Percentiles rank a stretch among this genome's conserved stretches.
These are phyloP conservation scores for Pissodes strobi DNA, from an alignment of 1,140 invertebrate species.

Conservation along the genomic window DNA sequence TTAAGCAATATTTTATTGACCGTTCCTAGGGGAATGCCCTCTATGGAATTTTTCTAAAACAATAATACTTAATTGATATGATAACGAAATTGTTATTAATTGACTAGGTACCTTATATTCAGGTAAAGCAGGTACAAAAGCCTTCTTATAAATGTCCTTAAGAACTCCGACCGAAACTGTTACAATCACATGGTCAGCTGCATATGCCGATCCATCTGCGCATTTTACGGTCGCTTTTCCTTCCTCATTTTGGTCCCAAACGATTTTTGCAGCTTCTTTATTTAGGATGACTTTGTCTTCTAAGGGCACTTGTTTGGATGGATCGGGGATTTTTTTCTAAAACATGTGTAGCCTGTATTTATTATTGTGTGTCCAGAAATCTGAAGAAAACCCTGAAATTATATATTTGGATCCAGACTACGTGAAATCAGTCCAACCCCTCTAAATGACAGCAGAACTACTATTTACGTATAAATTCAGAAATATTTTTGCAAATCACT, in stretches of 20 bases:
- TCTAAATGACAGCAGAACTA: too few relatives aligned
- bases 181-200: constrained; percentile 68
- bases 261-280: constrained; percentile 40
- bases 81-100: neutral
- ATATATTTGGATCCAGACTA: too few relatives aligned
- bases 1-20: constrained; percentile 79
- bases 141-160: constrained; percentile 61
- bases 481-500: too few relatives aligned
- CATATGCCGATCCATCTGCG: constrained; percentile 62
- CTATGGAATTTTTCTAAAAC: constrained; percentile 60
- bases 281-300: constrained; percentile 39
- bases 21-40: constrained; percentile 69
- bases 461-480: too few relatives aligned
- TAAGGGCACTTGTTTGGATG: constrained; percentile 62
- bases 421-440: too few relatives aligned
- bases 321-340: constrained; percentile 57
- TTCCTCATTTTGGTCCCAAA: constrained; percentile 50
- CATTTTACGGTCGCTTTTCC: constrained; percentile 30
- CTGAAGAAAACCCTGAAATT: too few relatives aligned
- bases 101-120: constrained; percentile 35
- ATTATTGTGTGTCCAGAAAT: too few relatives aligned
- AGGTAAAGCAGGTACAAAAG: constrained; percentile 67
- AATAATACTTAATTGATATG: neutral
- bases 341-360: neutral
- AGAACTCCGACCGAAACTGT: constrained; percentile 71